Evolutionary conservation across 2,888 invertebrate genomes (phyloP), one percentile per base, ranked within the genome.

Genomic region (Rhodophaea formosa): DNA sequence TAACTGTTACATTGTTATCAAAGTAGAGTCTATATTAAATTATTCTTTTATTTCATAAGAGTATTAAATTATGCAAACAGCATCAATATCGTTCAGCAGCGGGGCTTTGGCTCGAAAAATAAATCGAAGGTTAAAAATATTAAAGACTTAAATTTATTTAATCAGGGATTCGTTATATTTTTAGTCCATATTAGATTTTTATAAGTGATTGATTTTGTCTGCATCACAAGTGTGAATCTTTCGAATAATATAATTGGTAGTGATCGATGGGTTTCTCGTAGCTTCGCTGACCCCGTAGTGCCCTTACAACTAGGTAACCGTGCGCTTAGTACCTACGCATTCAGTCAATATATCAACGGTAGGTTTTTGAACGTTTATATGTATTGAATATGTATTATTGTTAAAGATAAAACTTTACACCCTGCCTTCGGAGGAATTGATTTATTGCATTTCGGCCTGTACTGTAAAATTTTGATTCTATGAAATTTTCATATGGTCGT

Each of bases 11-110:
- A 83, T 82, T 83, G 84, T 88, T 88, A 78, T 85, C 80, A 77
- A 78, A 80, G 80, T 88, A 88, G 86, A 88, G 81, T 83, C 82
- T 88, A 84, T 87, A 80, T 82, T 88, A 88, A 87, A 85, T 89
- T 88, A 88, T 88, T 88, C 72, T 80, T 82, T 81, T 79, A 80
- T 80, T 79, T 71, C 80, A 76, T 79, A 75, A 79, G 79, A 71
- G 70, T 69, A 74, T 64, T 69, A 69, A 68, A 66, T 65, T 67
- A 63, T 69, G 72, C 69, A 72, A 71, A 70, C 70, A 68, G 66
- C 66, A 65, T 68, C 64, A 62, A 64, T 39, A n/a, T 12, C 17
- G 35, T 47, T 56, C 53, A 58, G 58, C 47, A 46, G 52, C 42
- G 45, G 59, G 32, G 49, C 15, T 15, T 49, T 29, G 29, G 12